Conservation (phyloP, 2,797 vertebrate species). For the Centroberyx gerrardi region DNA sequence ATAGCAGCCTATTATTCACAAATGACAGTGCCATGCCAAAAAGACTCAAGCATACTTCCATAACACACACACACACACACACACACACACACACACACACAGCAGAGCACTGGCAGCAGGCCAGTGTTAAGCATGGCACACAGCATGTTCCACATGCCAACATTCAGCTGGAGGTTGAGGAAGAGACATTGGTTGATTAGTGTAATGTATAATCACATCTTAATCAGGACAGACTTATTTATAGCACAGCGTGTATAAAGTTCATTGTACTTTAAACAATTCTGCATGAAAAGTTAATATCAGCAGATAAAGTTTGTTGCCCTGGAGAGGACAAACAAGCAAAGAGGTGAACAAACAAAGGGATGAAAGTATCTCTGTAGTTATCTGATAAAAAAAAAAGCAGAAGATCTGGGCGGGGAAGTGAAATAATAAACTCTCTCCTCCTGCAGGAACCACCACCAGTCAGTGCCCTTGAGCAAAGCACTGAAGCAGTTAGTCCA, state of each 20-base stretch:
- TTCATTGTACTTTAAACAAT: neutral
- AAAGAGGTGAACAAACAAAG: neutral
- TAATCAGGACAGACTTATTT: neutral
- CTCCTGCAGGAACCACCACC: slow-evolving; percentile 2
- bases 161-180: slow-evolving; percentile 22
- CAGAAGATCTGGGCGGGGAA: neutral
- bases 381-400: neutral
- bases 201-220: neutral
- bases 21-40: slow-evolving; percentile 37
- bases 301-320: neutral
- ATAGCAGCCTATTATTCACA: slow-evolving; percentile 18
- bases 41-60: slow-evolving; percentile 16
- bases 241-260: neutral
- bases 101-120: slow-evolving; percentile 35
- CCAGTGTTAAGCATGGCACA: slow-evolving; percentile 25
- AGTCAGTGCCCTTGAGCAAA: slow-evolving; percentile 37
- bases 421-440: neutral
- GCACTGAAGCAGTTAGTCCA: neutral
- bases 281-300: neutral
- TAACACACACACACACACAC: slow-evolving; percentile 27
- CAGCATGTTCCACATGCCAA: slow-evolving; percentile 30
- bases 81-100: slow-evolving; percentile 28
- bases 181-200: neutral
- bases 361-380: neutral
- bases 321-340: too few species aligned